Conservation (phyloP, 2,888 invertebrate species). For the Metellina segmentata region DNA sequence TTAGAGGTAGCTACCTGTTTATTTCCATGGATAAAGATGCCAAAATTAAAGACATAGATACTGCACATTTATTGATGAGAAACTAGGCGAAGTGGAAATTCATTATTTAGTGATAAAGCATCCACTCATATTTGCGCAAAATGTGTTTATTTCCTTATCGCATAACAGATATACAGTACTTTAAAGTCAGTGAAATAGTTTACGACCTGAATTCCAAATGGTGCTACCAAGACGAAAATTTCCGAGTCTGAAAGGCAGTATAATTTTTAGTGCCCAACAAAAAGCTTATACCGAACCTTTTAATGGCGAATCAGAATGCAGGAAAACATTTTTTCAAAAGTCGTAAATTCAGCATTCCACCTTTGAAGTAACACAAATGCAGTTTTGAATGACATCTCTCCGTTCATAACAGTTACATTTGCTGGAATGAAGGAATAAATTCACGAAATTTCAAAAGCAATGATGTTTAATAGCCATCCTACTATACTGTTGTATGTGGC, state of each 20-base stretch:
- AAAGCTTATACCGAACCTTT: slow-evolving; percentile 37
- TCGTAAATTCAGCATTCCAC: slow-evolving; percentile 33
- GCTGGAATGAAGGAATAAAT: neutral
- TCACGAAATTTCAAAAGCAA: too few species aligned
- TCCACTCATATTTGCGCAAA: too few species aligned
- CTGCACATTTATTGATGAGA: too few species aligned
- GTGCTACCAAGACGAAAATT: neutral
- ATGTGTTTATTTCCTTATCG: too few species aligned
- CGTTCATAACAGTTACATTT: slow-evolving; percentile 24
- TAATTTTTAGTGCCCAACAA: slow-evolving; percentile 53
- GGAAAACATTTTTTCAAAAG: neutral
- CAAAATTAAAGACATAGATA: too few species aligned
- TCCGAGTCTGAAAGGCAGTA: slow-evolving; percentile 25
- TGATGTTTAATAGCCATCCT: too few species aligned
- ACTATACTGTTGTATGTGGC: too few species aligned
- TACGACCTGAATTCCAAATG: slow-evolving; percentile 33
- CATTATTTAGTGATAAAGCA: too few species aligned
- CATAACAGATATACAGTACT: too few species aligned
- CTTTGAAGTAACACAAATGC: neutral
- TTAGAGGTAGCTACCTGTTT: too few species aligned
- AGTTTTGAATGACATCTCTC: slow-evolving; percentile 43
- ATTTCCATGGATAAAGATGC: too few species aligned
- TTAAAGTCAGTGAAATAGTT: neutral
- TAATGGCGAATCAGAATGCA: slow-evolving; percentile 23
- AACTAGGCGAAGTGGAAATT: too few species aligned